Conservation (phyloP, 2,888 invertebrate species). For the Trissolcus brochymenae region DNA sequence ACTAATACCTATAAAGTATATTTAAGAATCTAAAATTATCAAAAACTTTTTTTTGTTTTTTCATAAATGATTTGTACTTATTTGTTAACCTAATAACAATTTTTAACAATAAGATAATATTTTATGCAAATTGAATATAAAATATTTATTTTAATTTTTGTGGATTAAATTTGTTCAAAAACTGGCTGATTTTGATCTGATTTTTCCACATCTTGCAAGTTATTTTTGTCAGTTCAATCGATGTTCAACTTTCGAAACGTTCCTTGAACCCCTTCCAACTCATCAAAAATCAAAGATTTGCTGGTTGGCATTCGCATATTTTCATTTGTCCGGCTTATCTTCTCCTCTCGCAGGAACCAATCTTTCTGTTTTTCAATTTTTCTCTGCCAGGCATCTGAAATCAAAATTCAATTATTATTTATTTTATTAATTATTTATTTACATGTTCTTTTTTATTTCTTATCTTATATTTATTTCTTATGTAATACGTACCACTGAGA, state of each 20-base stretch:
- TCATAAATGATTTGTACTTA: too few species aligned
- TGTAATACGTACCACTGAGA: constrained; percentile 66
- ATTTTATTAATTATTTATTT: too few species aligned
- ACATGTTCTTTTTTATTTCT: too few species aligned
- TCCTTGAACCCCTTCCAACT: constrained; percentile 70
- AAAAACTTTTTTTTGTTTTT: too few species aligned
- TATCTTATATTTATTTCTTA: background rate
- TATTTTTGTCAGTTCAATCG: constrained; percentile 61
- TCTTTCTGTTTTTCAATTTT: constrained; percentile 71
- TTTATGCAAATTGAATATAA: too few species aligned
- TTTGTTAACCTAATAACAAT: too few species aligned
- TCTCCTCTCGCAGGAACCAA: constrained; percentile 73
- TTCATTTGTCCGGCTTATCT: constrained; percentile 70
- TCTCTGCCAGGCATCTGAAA: constrained; percentile 68
- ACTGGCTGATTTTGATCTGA: too few species aligned
- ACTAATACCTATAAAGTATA: too few species aligned
- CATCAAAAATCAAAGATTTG: constrained; percentile 63
- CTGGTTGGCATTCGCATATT: constrained; percentile 65
- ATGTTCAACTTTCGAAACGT: constrained; percentile 72
- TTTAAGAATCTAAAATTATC: too few species aligned
- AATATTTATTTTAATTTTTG: too few species aligned
- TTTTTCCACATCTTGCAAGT: background rate
- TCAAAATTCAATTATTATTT: background rate
- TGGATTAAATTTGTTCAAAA: too few species aligned
- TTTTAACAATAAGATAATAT: too few species aligned